phyloP scores from a whole-genome alignment of 2,888 invertebrate species.

The Tinea semifulvella region DNA sequence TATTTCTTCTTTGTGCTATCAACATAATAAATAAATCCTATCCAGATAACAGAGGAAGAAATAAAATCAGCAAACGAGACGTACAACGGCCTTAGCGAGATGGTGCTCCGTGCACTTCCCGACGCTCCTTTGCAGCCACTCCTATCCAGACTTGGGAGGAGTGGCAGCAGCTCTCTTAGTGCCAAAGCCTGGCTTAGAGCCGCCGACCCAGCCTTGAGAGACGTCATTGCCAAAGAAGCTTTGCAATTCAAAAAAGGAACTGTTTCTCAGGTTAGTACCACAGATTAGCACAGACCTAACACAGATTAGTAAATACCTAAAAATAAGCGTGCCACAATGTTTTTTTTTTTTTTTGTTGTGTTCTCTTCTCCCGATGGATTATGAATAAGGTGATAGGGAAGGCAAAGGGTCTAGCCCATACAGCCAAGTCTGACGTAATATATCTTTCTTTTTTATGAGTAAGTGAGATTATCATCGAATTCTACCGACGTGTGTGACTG shows the following conservation, averaged over 20 bases:
- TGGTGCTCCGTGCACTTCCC: constrained; percentile 82
- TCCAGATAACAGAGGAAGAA: constrained; percentile 75
- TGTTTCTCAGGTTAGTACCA: constrained; percentile 56
- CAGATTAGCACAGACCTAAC: too few species aligned
- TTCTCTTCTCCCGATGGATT: too few species aligned
- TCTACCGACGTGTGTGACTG: too few species aligned
- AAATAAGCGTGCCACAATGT: too few species aligned
- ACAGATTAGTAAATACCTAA: too few species aligned
- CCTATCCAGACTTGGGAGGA: constrained; percentile 73
- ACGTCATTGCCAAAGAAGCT: constrained; percentile 88
- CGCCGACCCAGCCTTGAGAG: constrained; percentile 79
- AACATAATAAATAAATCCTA: too few species aligned
- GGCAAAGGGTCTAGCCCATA: too few species aligned
- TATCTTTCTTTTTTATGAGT: too few species aligned
- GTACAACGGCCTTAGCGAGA: constrained; percentile 78
- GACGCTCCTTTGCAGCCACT: constrained; percentile 82
- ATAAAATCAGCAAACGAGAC: constrained; percentile 74
- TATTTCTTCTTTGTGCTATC: too few species aligned
- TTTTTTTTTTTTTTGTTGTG: constrained; percentile 1
- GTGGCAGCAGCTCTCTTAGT: constrained; percentile 42
- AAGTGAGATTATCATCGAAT: too few species aligned
- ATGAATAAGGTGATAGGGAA: too few species aligned
- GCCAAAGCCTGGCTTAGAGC: constrained; percentile 78
- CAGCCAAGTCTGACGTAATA: too few species aligned
- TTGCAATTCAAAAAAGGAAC: constrained; percentile 79